A percentile compares a stretch with the other conserved stretches of the same genome.
These are phyloP conservation scores for Anastatus disparis DNA, from an alignment of 1,140 invertebrate species.

Conservation along the genomic window DNA sequence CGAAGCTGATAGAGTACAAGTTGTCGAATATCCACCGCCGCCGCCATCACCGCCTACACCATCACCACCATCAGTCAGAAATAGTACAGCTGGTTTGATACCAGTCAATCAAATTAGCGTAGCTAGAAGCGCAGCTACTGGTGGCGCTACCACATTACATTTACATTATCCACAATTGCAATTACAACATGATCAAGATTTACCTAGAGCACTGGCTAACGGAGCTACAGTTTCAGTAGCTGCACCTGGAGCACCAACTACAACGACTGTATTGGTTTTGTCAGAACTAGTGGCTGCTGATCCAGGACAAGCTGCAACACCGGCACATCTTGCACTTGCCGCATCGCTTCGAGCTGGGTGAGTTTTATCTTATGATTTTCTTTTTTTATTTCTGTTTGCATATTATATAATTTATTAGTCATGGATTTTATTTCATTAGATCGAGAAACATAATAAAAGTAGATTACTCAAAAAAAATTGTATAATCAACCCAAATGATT, in stretches of 20 bases:
- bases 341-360: slow-evolving; percentile 59
- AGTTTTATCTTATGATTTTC: too few species aligned
- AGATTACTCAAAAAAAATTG: too few species aligned
- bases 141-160: slow-evolving; percentile 60
- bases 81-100: slow-evolving; percentile 64
- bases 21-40: slow-evolving; percentile 64
- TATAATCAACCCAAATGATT: too few species aligned
- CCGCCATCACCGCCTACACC: slow-evolving; percentile 69
- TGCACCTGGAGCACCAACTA: slow-evolving; percentile 51
- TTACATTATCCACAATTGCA: slow-evolving; percentile 64
- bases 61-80: slow-evolving; percentile 51
- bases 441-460: too few species aligned
- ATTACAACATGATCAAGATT: slow-evolving; percentile 64
- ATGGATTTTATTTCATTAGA: too few species aligned
- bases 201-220: slow-evolving; percentile 56
- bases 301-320: slow-evolving; percentile 41
- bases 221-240: slow-evolving; percentile 50
- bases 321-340: slow-evolving; percentile 40
- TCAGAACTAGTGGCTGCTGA: slow-evolving; percentile 67
- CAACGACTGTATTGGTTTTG: slow-evolving; percentile 68
- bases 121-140: slow-evolving; percentile 52
- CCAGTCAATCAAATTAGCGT: slow-evolving; percentile 66
- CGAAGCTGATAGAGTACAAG: slow-evolving; percentile 63
- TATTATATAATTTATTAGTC: too few species aligned
- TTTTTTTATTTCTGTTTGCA: too few species aligned